These are phyloP conservation scores for Cyphomyrmex costatus DNA, from an alignment of 1,140 invertebrate genomes.

Conservation along the genomic window DNA sequence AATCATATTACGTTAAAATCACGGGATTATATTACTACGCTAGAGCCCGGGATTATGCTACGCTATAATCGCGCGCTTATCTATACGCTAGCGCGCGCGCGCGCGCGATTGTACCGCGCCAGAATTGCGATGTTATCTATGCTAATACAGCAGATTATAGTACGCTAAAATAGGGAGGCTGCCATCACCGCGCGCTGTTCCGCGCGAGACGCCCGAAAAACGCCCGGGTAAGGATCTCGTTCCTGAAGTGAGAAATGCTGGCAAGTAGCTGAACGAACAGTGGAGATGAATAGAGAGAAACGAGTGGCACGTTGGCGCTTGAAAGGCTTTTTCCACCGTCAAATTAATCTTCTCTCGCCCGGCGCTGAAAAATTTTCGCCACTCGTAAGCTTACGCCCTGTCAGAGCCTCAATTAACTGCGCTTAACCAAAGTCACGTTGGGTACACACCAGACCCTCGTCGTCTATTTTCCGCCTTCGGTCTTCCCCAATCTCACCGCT, in stretches of 20 bases:
- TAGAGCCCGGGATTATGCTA: slow-evolving; percentile 48
- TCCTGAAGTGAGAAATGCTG: slow-evolving; percentile 13
- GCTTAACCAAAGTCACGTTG: slow-evolving; percentile 57
- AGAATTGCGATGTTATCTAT: slow-evolving; percentile 61
- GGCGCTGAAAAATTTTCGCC: slow-evolving; percentile 22
- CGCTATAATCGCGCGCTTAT: slow-evolving; percentile 60
- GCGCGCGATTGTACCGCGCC: slow-evolving; percentile 31
- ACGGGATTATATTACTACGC: slow-evolving; percentile 20
- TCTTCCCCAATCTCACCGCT: slow-evolving; percentile 5
- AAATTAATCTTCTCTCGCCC: slow-evolving; percentile 37
- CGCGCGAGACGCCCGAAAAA: background rate
- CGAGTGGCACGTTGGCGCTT: slow-evolving; percentile 2
- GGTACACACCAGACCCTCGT: slow-evolving; percentile 38
- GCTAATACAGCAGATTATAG: slow-evolving; percentile 55
- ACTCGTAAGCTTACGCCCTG: slow-evolving; percentile 5
- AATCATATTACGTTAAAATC: slow-evolving; percentile 57
- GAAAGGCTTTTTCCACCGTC: background rate
- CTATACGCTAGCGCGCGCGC: slow-evolving; percentile 37
- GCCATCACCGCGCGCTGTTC: slow-evolving; percentile 20
- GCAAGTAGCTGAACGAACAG: slow-evolving; percentile 23
- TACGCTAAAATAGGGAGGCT: slow-evolving; percentile 48
- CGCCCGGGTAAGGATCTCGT: background rate
- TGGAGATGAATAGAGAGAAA: slow-evolving; percentile 14
- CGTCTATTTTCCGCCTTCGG: slow-evolving; percentile 15
- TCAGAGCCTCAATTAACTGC: slow-evolving; percentile 45